Evolutionary conservation across 2,797 vertebrate genomes (phyloP), one percentile per base, ranked within the genome.

Genomic region (Pseudomugil tenellus): DNA sequence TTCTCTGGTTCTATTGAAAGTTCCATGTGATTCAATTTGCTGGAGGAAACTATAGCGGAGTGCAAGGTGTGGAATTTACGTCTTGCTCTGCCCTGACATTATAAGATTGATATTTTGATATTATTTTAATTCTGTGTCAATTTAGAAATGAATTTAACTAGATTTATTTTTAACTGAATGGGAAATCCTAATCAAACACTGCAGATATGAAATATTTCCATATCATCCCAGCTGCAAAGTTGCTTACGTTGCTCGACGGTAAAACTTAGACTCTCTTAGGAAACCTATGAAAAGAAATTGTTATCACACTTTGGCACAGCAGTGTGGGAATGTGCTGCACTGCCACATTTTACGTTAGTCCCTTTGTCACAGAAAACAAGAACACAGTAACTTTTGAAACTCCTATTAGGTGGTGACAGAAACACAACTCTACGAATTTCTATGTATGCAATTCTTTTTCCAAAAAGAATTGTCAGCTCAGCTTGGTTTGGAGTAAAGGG

Each of bases 11-110:
- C 19, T 14, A 67, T 29, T n/a, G 0, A 60, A 52, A 32, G 56
- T 63, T 70, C 19, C 48, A 21, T 13, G 34, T 55, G n/a, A 32
- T 57, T 19, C n/a, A n/a, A n/a, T n/a, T n/a, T n/a, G n/a, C n/a
- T n/a, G n/a, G n/a, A n/a, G n/a, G n/a, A n/a, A n/a, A n/a, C n/a
- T n/a, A n/a, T n/a, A 71, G 57, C 6, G 8, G 19, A 19, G 13
- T 52, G 59, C 68, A 26, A 63, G 46, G 52, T 28, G 41, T 11
- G 1, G 2, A 13, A 63, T 65, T 54, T 52, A 31, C 26, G 57
- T 34, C 19, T 61, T 1, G 64, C 25, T 43, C 53, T 70, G 21
- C 29, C 68, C 37, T 70, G 51, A 68, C 31, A 51, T 70, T 21
- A 43, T 69, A 8, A 67, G 69, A 75, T 28, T 0, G 52, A 17